These are phyloP conservation scores for Syngnathus typhle DNA, from an alignment of 2,113 vertebrate species.

Conservation along the genomic window DNA sequence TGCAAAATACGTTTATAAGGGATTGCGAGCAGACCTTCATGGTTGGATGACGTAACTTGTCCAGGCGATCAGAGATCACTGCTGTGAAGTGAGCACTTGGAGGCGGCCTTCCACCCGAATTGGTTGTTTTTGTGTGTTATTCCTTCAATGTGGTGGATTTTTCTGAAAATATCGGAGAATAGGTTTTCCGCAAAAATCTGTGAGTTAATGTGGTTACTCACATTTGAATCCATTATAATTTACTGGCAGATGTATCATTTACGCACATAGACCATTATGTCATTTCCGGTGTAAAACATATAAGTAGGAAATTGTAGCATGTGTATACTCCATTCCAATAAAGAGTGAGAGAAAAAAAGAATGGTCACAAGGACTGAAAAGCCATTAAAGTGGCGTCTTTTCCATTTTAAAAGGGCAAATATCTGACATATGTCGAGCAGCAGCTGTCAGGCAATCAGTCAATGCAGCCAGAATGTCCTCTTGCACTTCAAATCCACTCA, in stretches of 20 bases:
- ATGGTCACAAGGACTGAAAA: conserved; percentile 67
- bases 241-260: background rate
- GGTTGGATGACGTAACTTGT: no score
- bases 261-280: background rate
- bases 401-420: conserved; percentile 67
- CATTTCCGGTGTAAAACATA: background rate
- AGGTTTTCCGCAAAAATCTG: background rate
- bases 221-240: background rate
- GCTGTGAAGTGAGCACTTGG: no score
- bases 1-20: no score
- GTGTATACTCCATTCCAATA: background rate
- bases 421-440: conserved; percentile 73
- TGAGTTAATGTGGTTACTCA: no score
- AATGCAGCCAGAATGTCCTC: conserved; percentile 75
- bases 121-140: no score
- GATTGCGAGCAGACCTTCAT: no score
- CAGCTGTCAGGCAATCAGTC: conserved; percentile 88
- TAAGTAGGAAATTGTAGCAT: background rate
- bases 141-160: background rate
- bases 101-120: no score
- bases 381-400: conserved; percentile 35
- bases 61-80: no score
- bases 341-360: conserved; percentile 27
- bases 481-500: conserved; percentile 72
- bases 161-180: background rate